Evolutionary conservation across 1,140 invertebrate species (phyloP).

Genomic region (Sinonovacula constricta): DNA sequence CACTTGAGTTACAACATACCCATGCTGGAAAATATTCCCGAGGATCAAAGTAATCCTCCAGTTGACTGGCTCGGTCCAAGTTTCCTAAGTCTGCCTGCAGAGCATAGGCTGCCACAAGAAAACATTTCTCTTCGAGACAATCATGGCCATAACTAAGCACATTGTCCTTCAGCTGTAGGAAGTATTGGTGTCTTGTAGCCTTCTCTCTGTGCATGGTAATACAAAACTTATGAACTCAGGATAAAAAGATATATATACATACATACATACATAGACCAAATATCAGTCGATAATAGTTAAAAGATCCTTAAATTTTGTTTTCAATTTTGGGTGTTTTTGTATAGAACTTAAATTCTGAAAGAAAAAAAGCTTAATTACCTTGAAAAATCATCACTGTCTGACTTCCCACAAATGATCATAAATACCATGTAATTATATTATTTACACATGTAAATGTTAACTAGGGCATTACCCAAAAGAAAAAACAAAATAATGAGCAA

Average conservation of each 20-base stretch:
- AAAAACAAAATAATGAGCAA: neutral
- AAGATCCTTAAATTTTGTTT: too few relatives aligned
- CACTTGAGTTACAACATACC: too few relatives aligned
- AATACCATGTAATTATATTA: too few relatives aligned
- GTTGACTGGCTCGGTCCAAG: slow-evolving; percentile 77
- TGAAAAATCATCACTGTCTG: too few relatives aligned
- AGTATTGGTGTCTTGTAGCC: slow-evolving; percentile 93
- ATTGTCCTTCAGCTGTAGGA: slow-evolving; percentile 95
- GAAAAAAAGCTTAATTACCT: too few relatives aligned
- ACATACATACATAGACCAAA: too few relatives aligned
- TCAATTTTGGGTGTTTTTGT: too few relatives aligned
- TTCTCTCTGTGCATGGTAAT: slow-evolving; percentile 90
- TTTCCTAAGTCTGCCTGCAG: slow-evolving; percentile 95
- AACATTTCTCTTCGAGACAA: slow-evolving; percentile 84
- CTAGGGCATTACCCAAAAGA: neutral
- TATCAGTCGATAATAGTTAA: too few relatives aligned
- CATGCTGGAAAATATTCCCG: slow-evolving; percentile 88
- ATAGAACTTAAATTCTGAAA: too few relatives aligned
- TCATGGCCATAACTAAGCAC: slow-evolving; percentile 81
- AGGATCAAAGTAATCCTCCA: slow-evolving; percentile 82
- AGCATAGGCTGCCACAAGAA: slow-evolving; percentile 90
- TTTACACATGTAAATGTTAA: neutral
- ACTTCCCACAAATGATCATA: too few relatives aligned
- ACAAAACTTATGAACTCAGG: too few relatives aligned
- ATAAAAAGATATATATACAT: too few relatives aligned